A percentile compares a stretch with the other conserved stretches of the same genome.
Conservation (phyloP, 2,888 invertebrate species). For the Cryptocephalus primarius region DNA sequence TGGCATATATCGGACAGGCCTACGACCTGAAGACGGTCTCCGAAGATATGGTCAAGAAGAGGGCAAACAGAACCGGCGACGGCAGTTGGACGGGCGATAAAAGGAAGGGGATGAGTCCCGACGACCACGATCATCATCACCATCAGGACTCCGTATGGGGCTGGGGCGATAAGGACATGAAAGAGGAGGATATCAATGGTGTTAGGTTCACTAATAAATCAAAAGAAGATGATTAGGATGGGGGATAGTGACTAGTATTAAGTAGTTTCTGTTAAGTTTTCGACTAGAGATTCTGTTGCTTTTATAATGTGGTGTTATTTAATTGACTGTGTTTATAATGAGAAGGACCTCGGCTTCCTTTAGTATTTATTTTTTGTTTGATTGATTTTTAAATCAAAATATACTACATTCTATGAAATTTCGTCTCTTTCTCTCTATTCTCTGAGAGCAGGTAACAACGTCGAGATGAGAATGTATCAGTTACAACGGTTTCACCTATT, state of each 20-base stretch:
- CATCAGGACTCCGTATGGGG: conserved; percentile 59
- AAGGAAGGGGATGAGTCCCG: conserved; percentile 2
- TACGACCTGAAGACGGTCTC: conserved; percentile 73
- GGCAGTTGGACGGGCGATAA: conserved; percentile 10
- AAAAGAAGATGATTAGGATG: conserved; percentile 8
- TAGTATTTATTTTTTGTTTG: too few relatives aligned
- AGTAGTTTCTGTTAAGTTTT: background rate
- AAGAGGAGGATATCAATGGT: conserved; percentile 46
- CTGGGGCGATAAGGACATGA: conserved; percentile 72
- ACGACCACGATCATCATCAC: conserved; percentile 33
- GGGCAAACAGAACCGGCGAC: conserved; percentile 37
- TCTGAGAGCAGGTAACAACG: too few relatives aligned
- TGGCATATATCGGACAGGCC: conserved; percentile 54
- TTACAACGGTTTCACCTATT: too few relatives aligned
- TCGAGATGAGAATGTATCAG: too few relatives aligned
- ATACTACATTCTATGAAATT: too few relatives aligned
- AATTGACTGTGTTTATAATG: too few relatives aligned
- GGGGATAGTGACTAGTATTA: background rate
- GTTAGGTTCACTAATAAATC: conserved; percentile 22
- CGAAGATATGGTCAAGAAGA: conserved; percentile 54
- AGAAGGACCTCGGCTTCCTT: too few relatives aligned
- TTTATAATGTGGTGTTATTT: too few relatives aligned
- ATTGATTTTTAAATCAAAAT: too few relatives aligned
- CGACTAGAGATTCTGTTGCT: background rate
- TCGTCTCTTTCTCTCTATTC: too few relatives aligned